Base-by-base conservation (phyloP, 2,113 vertebrate species). In the Cariama cristata region DNA sequence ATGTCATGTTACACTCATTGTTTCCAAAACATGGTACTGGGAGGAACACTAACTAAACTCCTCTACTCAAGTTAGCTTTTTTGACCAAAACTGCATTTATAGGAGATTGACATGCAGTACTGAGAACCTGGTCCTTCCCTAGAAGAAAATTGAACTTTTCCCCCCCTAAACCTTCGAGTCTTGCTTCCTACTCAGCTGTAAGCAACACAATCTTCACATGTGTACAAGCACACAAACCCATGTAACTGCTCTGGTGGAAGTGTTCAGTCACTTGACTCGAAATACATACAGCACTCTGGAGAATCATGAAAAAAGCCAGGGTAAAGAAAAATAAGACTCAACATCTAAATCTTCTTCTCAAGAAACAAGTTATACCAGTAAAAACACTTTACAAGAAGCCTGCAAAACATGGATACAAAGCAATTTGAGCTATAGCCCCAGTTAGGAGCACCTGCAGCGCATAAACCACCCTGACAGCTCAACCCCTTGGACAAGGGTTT, bases 21-120 rank as follows among this genome's bases (percentile, higher is more conserved):
- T 53, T 62, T 45, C 28, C 9, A n/a, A 47, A 76, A 62, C 33
- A 16, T 0, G 11, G n/a, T 33, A 47, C 75, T 67, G 2, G 0
- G 12, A 53, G 45, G 6, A 67, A 67, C 60, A 42, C 40, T 44
- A 27, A 63, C 17, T 38, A 53, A 86, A 19, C 13, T 13, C 38
- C 42, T 73, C 45, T 27, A 68, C 33, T 35, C 8, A 30, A 42
- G 14, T 18, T 26, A 19, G 47, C 8, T 45, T 74, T 86, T 53
- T 42, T 26, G 6, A 32, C 11, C 11, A 45, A 53, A 86, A 22
- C 2, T 11, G 11, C 33, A 19, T 53, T 66, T 40, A 14, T 7
- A 7, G 2, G 38, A 33, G 20, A 38, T 5, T 10, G 26, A 44
- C 27, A 26, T 3, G 27, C 42, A 89, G 40, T 60, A 68, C 11